Evolutionary conservation across 1,140 invertebrate species (phyloP), one percentile per base, ranked within the genome.

Genomic region (Drosophila pectinifera): DNA sequence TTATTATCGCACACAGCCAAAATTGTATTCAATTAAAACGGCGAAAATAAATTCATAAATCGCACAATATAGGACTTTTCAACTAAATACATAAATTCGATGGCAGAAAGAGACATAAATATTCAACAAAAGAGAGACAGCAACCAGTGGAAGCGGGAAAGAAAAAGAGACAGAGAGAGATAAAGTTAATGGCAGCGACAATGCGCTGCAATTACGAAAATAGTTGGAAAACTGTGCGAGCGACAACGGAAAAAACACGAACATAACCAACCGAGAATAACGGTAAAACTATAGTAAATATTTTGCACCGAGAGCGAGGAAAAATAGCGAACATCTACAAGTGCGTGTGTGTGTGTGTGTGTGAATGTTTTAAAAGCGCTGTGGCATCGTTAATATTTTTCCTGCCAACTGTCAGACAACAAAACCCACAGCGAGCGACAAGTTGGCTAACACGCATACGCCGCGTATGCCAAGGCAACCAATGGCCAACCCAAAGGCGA

Each of bases 391-490:
- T 85, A 63, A 84, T 78, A 81, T 78, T 84, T 80, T 68, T 46
- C 54, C 63, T 77, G 77, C 68, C 74, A 85, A 86, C 67, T 81
- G 46, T 49, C 56, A 41, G 62, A 43, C 68, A 79, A 70, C 65
- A 78, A 72, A 70, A 56, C 69, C 14, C 48, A 45, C 57, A 59
- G 65, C 57, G 54, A 39, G 39, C 42, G 31, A 43, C 38, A 65
- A 75, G 41, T 67, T 73, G 72, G 53, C 76, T 58, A 85, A 72
- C 67, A 84, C 74, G 82, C 82, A 85, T 85, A 85, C 82, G 82
- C 78, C 57, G 56, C 73, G 74, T 81, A 53, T 61, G 78, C 82
- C 82, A 78, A 67, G 74, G 53, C 46, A 41, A 51, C 53, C 36
- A 58, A 16, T 41, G 36, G 24, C 22, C 46, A 48, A 28, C 16